These are phyloP conservation scores for Catagonus wagneri DNA, from an alignment of 2,113 vertebrate genomes.

Conservation along the genomic window DNA sequence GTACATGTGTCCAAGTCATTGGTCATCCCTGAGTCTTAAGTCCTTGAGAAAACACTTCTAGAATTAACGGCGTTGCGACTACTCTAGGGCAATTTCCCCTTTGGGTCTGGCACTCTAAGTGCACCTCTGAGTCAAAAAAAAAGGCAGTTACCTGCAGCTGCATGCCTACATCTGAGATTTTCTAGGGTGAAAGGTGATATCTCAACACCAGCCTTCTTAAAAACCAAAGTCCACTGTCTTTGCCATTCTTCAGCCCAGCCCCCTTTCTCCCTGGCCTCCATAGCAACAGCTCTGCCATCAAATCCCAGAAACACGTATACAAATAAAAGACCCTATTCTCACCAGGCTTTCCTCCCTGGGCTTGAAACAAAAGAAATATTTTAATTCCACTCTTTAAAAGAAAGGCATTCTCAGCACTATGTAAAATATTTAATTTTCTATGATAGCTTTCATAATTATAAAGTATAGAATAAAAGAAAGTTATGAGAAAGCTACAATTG, in stretches of 20 bases:
- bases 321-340: background rate
- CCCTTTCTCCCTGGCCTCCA: too few species aligned
- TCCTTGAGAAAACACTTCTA: background rate
- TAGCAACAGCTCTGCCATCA: background rate
- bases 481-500: constrained; percentile 19
- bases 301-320: background rate
- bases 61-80: background rate
- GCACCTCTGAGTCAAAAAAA: background rate
- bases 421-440: constrained; percentile 48
- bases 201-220: background rate
- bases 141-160: background rate
- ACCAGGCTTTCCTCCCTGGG: background rate
- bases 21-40: background rate
- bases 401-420: background rate
- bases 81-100: background rate
- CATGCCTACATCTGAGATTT: background rate
- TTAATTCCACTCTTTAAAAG: background rate
- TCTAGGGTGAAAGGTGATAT: background rate
- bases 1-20: background rate
- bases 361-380: constrained; percentile 22
- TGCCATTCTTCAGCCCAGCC: background rate
- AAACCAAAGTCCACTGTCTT: background rate
- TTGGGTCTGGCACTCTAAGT: background rate
- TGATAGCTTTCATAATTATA: background rate
- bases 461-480: constrained; percentile 9